Percentiles rank a stretch among this genome's conserved stretches.
These are phyloP conservation scores for Sandelia bainsii DNA, from an alignment of 2,797 vertebrate genomes.

Conservation along the genomic window DNA sequence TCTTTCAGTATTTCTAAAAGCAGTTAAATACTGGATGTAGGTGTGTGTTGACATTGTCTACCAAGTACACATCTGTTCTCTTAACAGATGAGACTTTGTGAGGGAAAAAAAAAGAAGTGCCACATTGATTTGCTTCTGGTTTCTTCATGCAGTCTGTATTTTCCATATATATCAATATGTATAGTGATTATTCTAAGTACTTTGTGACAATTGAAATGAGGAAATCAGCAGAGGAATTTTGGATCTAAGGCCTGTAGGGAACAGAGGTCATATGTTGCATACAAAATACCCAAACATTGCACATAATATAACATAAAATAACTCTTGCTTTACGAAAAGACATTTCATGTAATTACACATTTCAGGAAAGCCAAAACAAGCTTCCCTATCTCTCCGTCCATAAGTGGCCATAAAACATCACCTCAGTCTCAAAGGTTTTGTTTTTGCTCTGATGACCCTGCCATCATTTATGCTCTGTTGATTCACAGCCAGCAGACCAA, in stretches of 20 bases:
- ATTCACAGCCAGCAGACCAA: slow-evolving; percentile 12
- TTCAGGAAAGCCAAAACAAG: slow-evolving; percentile 56
- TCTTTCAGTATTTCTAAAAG: background rate
- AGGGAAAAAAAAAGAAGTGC: background rate
- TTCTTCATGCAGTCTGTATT: slow-evolving; percentile 1
- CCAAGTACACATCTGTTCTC: background rate
- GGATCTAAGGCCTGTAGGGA: background rate
- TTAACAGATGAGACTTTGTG: too few relatives aligned
- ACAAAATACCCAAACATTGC: background rate
- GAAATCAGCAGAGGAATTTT: background rate
- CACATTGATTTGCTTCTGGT: background rate
- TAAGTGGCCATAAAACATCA: slow-evolving; percentile 70
- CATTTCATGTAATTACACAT: background rate
- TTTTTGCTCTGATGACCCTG: slow-evolving; percentile 61
- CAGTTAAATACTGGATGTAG: background rate
- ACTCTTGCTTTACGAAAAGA: too few relatives aligned
- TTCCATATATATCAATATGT: background rate
- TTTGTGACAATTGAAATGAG: background rate
- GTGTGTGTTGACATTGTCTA: background rate
- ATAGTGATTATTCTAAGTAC: background rate
- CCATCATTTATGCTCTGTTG: slow-evolving; percentile 63
- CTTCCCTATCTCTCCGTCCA: slow-evolving; percentile 59
- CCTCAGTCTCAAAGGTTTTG: slow-evolving; percentile 79
- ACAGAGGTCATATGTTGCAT: background rate
- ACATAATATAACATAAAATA: background rate